Base-by-base conservation (phyloP, 2,888 invertebrate genomes). In the Mycalesis mineus region DNA sequence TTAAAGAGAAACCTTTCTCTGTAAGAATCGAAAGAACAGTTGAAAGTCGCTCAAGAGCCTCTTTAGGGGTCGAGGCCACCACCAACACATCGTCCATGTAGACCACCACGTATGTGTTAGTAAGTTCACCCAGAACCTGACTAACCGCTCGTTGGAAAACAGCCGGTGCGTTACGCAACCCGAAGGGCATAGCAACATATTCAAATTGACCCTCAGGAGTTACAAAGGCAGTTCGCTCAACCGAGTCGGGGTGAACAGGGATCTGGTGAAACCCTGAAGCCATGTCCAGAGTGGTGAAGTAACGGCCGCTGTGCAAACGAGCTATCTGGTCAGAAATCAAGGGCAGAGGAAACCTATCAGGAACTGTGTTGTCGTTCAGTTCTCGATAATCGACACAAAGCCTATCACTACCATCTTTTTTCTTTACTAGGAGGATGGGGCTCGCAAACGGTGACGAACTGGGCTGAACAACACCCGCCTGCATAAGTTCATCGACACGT, bases 101-200 rank as follows among this genome's bases (percentile, higher is more conserved):
- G 1, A 64, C 60, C 13, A 65, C 22, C 2, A 67, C n/a, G 3
- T 28, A 8, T n/a, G 7, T 28, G n/a, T 3, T 11, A 5, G 6
- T 28, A 22, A 14, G 6, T 1, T n/a, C n/a, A n/a, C 45, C 13
- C 7, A 29, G 15, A 6, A 29, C 29, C 0, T 28, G 5, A 7
- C 13, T 45, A 7, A 67, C 65, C 2, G 64, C 62, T 8, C 62
- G 36, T 54, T 68, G 67, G 40, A 64, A 67, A 0, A 68, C 67
- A 0, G 63, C 11, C 0, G 66, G 65, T 1, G 62, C 66, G 50
- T 66, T 66, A 45, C 60, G 60, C 36, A 67, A 60, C 7, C 65
- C 67, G 49, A 65, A 68, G 1, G 66, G 65, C 66, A 68, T 66
- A 54, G 63, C 63, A 1, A 63, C 7, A 49, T 60, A 68, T 52